Conservation (phyloP, 2,113 vertebrate genomes). For the Engraulis encrasicolus region DNA sequence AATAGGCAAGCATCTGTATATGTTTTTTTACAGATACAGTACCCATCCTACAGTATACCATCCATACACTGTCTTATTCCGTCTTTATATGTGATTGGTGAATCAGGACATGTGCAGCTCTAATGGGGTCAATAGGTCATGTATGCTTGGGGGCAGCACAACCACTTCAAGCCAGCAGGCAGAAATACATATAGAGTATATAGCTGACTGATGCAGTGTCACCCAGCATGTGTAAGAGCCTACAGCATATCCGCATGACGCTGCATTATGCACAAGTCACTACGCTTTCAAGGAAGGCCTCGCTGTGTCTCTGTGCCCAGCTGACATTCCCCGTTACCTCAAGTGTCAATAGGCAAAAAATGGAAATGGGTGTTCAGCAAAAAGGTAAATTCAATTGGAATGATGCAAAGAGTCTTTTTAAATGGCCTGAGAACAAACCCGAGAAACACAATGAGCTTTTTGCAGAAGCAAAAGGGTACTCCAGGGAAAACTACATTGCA, state of each 20-base stretch:
- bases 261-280: not conserved
- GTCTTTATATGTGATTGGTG: not conserved
- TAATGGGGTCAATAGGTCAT: not conserved
- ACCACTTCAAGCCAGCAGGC: not conserved
- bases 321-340: not conserved
- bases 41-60: not conserved
- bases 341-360: not conserved
- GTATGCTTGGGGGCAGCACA: not conserved
- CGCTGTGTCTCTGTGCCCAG: not conserved
- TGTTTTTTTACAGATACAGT: not conserved
- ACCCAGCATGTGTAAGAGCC: not conserved
- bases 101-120: not conserved
- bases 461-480: not conserved
- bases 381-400: not conserved
- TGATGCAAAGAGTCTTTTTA: not conserved
- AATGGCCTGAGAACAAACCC: not conserved
- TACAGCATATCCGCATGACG: not conserved
- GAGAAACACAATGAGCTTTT: not conserved
- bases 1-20: no score
- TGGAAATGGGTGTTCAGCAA: not conserved
- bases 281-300: not conserved
- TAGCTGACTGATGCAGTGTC: not conserved
- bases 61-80: not conserved
- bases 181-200: not conserved
- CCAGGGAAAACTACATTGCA: not conserved